Percentiles rank a stretch among this genome's conserved stretches.
phyloP scores from a whole-genome alignment of 92 coral and sea anemone species.

The Paramuricea clavata region DNA sequence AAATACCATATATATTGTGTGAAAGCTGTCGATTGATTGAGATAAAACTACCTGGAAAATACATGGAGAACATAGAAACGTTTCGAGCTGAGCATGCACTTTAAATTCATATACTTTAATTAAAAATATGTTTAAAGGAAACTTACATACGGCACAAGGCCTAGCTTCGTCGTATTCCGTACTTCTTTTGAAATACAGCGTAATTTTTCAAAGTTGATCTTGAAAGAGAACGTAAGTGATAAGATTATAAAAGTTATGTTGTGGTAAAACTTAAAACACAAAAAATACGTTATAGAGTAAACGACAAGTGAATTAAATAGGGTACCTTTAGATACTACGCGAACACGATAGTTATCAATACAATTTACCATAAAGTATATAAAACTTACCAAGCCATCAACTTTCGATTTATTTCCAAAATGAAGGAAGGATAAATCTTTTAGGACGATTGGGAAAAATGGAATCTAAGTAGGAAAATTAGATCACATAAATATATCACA shows the following conservation, averaged over 20 bases:
- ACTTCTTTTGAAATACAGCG: conserved; percentile 97
- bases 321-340: too few relatives aligned
- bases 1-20: background rate
- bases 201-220: conserved; percentile 97
- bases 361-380: too few relatives aligned
- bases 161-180: conserved; percentile 89
- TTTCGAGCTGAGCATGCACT: background rate
- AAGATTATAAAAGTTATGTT: background rate
- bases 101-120: too few relatives aligned
- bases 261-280: too few relatives aligned
- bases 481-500: too few relatives aligned
- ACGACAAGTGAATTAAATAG: too few relatives aligned
- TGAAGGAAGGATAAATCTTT: conserved; percentile 97
- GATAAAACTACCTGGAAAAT: too few relatives aligned
- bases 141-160: conserved; percentile 87
- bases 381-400: conserved; percentile 94
- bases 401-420: conserved; percentile 87
- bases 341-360: too few relatives aligned
- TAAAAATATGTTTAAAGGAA: background rate
- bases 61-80: too few relatives aligned
- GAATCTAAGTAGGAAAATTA: conserved; percentile 67
- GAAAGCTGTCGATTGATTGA: too few relatives aligned
- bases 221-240: background rate
- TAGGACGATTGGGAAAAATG: conserved; percentile 94
- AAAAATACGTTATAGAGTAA: too few relatives aligned